Evolutionary conservation across 2,113 vertebrate species (phyloP).

Genomic region (Urocolius indicus): DNA sequence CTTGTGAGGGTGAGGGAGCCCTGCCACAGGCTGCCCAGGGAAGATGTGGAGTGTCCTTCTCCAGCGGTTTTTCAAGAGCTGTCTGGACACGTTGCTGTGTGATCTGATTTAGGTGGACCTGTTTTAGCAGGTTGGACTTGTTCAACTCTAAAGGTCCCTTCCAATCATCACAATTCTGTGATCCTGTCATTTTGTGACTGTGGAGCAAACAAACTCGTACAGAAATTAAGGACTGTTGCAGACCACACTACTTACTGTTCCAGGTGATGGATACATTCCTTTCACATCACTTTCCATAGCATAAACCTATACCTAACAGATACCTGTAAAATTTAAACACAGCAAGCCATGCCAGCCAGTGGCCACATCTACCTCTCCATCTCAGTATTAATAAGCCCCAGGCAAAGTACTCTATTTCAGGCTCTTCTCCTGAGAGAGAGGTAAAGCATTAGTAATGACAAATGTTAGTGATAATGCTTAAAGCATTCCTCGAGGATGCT

Average conservation of each 20-base stretch:
- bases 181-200: too few relatives aligned
- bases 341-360: neutral
- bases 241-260: neutral
- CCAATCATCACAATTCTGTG: too few relatives aligned
- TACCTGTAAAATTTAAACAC: neutral
- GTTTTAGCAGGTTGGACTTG: too few relatives aligned
- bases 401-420: neutral
- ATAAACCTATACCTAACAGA: neutral
- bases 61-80: too few relatives aligned
- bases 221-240: neutral
- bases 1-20: too few relatives aligned
- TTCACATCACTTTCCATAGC: neutral
- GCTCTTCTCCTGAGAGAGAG: neutral
- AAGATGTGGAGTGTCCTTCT: too few relatives aligned
- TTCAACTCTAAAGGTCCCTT: too few relatives aligned
- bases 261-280: neutral
- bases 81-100: too few relatives aligned
- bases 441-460: neutral
- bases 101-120: too few relatives aligned
- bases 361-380: neutral
- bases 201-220: neutral
- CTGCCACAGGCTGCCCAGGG: too few relatives aligned
- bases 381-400: neutral
- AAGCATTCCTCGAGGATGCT: slow-evolving; percentile 49
- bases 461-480: slow-evolving; percentile 43